Evolutionary conservation across 1,140 invertebrate genomes (phyloP), one percentile per base, ranked within the genome.

Genomic region (Drosophila leontia): DNA sequence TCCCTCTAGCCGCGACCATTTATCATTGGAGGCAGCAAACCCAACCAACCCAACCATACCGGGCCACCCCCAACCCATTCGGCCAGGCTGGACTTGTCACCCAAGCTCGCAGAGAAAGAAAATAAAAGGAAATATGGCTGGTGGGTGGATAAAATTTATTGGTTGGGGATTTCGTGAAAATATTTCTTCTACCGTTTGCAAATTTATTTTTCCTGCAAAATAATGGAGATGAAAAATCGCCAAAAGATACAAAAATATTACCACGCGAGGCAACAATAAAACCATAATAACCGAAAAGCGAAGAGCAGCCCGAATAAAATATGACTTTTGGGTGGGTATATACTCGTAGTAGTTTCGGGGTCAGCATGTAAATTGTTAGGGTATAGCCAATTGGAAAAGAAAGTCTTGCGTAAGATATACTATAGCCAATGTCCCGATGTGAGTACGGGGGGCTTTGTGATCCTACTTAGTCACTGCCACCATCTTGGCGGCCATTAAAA

Each of bases 201-300:
- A 88, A 88, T 88, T 88, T 88, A 88, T 90, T 88, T 90, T 78
- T 68, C 80, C 84, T 65, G 62, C 75, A 82, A 88, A 84, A 90
- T 87, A 87, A 88, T 90, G 81, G 78, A 90, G 69, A 90, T 88
- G 85, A 88, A 90, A 81, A 88, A 88, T 87, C 77, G 77, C 65
- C 65, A 50, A 60, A 60, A 70, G 63, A 77, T 80, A 80, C 56
- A 82, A 77, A 47, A 59, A 69, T 45, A 53, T 65, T 79, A 67
- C 75, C 53, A 37, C 41, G 59, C 41, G 57, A 55, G 26, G 32
- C 39, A 50, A 29, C 35, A 45, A 72, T 62, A 65, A 55, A 77
- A 58, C 55, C 59, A 75, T 68, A 82, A 60, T 41, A 81, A 85
- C 37, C 42, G 35, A 61, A 57, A 69, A 58, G 64, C 41, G 61